Percentiles rank a stretch among this genome's conserved stretches.
phyloP scores from a whole-genome alignment of 1,140 invertebrate genomes.

The Musca vetustissima region DNA sequence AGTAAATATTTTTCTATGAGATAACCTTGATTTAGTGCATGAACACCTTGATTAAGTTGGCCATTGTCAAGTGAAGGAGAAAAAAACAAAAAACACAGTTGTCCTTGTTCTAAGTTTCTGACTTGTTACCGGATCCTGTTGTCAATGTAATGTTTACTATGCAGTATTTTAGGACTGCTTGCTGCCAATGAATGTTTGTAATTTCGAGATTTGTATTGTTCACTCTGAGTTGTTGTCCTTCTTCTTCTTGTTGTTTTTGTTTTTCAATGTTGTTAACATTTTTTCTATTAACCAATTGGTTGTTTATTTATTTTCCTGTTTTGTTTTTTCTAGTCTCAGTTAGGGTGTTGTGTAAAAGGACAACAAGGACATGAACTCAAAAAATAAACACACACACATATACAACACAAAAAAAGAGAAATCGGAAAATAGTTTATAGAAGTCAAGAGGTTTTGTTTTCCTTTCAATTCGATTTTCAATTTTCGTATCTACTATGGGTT shows the following conservation, averaged over 20 bases:
- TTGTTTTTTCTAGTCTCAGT: no score
- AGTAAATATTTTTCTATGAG: neutral
- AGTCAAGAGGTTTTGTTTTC: neutral
- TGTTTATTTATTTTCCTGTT: constrained; percentile 1
- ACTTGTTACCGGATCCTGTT: neutral
- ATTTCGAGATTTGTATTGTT: neutral
- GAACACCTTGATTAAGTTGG: constrained; percentile 16
- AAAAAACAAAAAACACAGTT: neutral
- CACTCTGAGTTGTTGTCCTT: no score
- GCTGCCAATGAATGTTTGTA: neutral
- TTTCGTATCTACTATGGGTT: no score
- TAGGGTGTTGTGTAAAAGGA: neutral
- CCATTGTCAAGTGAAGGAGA: neutral
- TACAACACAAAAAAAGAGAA: neutral
- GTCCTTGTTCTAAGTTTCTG: neutral
- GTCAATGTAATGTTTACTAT: neutral
- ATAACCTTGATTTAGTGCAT: constrained; percentile 13
- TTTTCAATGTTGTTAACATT: neutral
- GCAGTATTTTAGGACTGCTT: neutral
- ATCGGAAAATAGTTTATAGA: constrained; percentile 1
- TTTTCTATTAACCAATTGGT: neutral
- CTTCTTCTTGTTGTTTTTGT: neutral
- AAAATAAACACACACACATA: no score
- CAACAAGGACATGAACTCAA: neutral
- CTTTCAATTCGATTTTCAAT: constrained; percentile 3